Percentiles rank a stretch among this genome's conserved stretches.
phyloP scores from a whole-genome alignment of 2,888 invertebrate species.

The Pemphredon lugubris region DNA sequence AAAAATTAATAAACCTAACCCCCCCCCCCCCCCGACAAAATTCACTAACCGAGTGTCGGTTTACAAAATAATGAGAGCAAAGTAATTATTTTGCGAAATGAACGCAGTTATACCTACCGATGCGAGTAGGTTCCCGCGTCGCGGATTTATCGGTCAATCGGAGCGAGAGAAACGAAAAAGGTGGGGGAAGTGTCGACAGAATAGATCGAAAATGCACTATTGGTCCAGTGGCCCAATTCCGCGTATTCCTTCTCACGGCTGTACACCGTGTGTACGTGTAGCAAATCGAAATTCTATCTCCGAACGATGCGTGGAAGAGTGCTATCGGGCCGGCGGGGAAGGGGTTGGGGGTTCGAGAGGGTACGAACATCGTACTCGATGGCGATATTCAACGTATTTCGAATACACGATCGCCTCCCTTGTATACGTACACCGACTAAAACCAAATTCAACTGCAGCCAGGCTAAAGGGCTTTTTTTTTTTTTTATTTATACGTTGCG shows the following conservation, averaged over 20 bases:
- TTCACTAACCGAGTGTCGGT: no score
- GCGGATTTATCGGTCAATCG: slow-evolving; percentile 3
- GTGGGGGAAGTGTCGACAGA: neutral
- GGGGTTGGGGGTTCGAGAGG: slow-evolving; percentile 20
- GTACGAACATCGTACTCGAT: slow-evolving; percentile 58
- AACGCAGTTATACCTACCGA: no score
- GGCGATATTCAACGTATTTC: slow-evolving; percentile 49
- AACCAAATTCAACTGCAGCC: slow-evolving; percentile 65
- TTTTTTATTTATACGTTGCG: slow-evolving; percentile 61
- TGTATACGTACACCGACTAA: slow-evolving; percentile 32
- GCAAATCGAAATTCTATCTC: slow-evolving; percentile 64
- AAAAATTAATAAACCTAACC: no score
- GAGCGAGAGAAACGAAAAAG: neutral
- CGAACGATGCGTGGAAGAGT: slow-evolving; percentile 50
- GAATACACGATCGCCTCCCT: slow-evolving; percentile 6
- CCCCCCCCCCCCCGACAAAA: no score
- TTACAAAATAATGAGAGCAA: no score
- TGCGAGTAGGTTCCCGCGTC: neutral
- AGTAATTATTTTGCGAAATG: no score
- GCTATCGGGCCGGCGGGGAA: slow-evolving; percentile 41
- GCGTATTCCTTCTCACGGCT: slow-evolving; percentile 55
- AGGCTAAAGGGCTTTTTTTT: slow-evolving; percentile 60
- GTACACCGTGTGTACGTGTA: slow-evolving; percentile 46
- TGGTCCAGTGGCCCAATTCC: slow-evolving; percentile 64
- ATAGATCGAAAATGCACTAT: slow-evolving; percentile 46